These are phyloP conservation scores for Cephalotes varians DNA, from an alignment of 2,888 invertebrate species.

Conservation along the genomic window DNA sequence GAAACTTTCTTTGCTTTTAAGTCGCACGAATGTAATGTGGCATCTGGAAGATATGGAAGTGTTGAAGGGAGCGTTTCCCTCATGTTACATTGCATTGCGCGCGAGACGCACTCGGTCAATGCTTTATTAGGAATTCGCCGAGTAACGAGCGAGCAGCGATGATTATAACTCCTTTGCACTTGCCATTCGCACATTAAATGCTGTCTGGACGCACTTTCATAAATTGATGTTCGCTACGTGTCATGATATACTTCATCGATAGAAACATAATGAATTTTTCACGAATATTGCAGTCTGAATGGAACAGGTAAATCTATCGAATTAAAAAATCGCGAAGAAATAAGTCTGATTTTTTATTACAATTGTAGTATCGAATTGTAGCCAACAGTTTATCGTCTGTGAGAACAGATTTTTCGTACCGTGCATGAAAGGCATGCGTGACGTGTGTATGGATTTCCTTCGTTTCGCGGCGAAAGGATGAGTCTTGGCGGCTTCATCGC, in stretches of 20 bases:
- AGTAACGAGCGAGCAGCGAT: conserved; percentile 22
- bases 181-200: not conserved
- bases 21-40: not conserved
- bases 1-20: not conserved
- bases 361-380: not conserved
- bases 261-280: conserved; percentile 16
- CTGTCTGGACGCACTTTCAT: conserved; percentile 3
- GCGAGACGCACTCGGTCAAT: conserved; percentile 4
- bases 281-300: not conserved
- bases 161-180: conserved; percentile 16
- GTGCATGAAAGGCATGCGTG: not conserved
- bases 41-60: not conserved
- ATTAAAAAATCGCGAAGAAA: not conserved
- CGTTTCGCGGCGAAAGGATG: conserved; percentile 38
- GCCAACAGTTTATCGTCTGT: not conserved
- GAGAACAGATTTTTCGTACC: not conserved
- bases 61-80: not conserved
- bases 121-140: conserved; percentile 40
- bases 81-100: conserved; percentile 12
- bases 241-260: not conserved
- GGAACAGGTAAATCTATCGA: too few relatives aligned
- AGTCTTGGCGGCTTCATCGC: conserved; percentile 25
- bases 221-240: not conserved
- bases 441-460: conserved; percentile 33
- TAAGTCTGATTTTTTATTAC: not conserved